phyloP scores from a whole-genome alignment of 1,140 invertebrate genomes.

The Coelopa frigida region DNA sequence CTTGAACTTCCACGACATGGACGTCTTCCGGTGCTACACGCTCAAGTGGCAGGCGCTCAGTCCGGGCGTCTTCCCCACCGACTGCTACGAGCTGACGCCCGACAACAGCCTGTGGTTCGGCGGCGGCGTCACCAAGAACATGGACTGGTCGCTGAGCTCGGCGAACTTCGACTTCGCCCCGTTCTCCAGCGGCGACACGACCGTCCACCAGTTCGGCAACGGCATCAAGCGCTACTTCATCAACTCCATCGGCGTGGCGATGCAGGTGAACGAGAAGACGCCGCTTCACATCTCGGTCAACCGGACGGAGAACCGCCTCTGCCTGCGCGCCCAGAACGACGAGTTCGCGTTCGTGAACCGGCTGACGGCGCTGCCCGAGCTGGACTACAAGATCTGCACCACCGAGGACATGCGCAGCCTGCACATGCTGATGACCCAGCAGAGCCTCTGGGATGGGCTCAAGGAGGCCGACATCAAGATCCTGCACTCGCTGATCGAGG shows the following conservation, averaged over 20 bases:
- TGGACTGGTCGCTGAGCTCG: slow-evolving; percentile 72
- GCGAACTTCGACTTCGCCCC: slow-evolving; percentile 64
- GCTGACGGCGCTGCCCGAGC: slow-evolving; percentile 53
- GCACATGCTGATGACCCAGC: slow-evolving; percentile 61
- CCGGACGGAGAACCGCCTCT: slow-evolving; percentile 58
- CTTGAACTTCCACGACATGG: slow-evolving; percentile 52
- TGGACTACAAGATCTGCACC: slow-evolving; percentile 82
- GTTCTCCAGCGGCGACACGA: slow-evolving; percentile 75
- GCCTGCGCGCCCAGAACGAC: slow-evolving; percentile 65
- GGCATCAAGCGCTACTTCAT: slow-evolving; percentile 76
- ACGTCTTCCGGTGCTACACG: slow-evolving; percentile 65
- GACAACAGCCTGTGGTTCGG: slow-evolving; percentile 71
- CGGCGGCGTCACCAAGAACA: slow-evolving; percentile 66
- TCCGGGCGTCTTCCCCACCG: slow-evolving; percentile 58
- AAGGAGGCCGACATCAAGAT: slow-evolving; percentile 66
- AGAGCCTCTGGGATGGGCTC: slow-evolving; percentile 71
- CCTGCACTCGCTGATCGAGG: slow-evolving; percentile 66
- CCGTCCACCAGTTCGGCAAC: slow-evolving; percentile 70
- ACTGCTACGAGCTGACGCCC: slow-evolving; percentile 71
- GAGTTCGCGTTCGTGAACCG: slow-evolving; percentile 69
- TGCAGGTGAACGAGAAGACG: slow-evolving; percentile 66
- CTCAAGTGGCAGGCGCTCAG: slow-evolving; percentile 71
- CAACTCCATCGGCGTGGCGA: slow-evolving; percentile 73
- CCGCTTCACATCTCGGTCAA: slow-evolving; percentile 75
- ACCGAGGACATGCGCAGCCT: slow-evolving; percentile 67